phyloP scores from a whole-genome alignment of 2,888 invertebrate genomes.

The Labia minor region DNA sequence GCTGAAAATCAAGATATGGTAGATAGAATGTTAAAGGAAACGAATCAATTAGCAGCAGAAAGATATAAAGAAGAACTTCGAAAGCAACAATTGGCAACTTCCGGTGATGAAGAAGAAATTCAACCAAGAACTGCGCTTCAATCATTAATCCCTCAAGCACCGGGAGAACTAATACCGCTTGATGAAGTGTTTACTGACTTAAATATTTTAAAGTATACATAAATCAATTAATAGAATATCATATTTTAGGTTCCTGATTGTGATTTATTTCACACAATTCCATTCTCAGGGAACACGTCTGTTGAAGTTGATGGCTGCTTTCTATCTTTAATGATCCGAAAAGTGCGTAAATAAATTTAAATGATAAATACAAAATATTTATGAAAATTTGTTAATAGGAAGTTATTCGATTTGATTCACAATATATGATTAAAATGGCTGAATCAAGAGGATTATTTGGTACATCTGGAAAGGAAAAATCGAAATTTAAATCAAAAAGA shows the following conservation, averaged over 20 bases:
- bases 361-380: conserved; percentile 19
- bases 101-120: not conserved
- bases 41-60: conserved; percentile 58
- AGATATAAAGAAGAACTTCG: conserved; percentile 46
- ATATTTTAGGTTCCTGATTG: conserved; percentile 50
- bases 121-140: not conserved
- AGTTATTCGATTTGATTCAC: conserved; percentile 65
- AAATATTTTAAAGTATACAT: not conserved
- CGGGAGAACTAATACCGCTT: not conserved
- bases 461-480: conserved; percentile 30
- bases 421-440: conserved; percentile 74
- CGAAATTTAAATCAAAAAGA: conserved; percentile 31
- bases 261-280: conserved; percentile 51
- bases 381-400: conserved; percentile 38
- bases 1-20: conserved; percentile 68
- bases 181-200: not conserved
- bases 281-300: not conserved
- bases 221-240: conserved; percentile 29
- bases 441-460: conserved; percentile 70
- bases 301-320: conserved; percentile 47
- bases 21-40: conserved; percentile 51
- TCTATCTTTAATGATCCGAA: conserved; percentile 54
- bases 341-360: conserved; percentile 37
- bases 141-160: conserved; percentile 9
- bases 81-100: not conserved